Evolutionary conservation across 2,888 invertebrate species (phyloP).

Genomic region (Drosophila multiciliata): DNA sequence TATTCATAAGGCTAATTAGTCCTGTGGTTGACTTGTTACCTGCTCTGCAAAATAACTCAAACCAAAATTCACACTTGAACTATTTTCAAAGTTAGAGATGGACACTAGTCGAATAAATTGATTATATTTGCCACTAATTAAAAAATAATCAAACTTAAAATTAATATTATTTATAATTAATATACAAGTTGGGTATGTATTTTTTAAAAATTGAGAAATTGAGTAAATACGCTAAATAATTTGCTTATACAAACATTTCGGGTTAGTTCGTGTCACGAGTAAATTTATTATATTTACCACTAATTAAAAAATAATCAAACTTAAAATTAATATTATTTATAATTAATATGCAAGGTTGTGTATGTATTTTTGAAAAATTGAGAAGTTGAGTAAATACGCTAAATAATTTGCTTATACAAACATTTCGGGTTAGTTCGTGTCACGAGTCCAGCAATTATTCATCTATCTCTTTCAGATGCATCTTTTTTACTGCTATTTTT

Average conservation of each 20-base stretch:
- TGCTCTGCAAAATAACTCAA: background rate
- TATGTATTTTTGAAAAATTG: background rate
- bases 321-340: background rate
- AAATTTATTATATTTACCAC: background rate
- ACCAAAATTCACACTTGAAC: conserved; percentile 1
- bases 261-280: background rate
- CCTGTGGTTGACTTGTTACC: conserved; percentile 4
- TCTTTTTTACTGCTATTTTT: background rate
- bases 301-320: background rate
- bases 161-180: background rate
- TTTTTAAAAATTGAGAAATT: background rate
- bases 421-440: background rate
- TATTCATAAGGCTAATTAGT: conserved; percentile 42
- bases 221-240: background rate
- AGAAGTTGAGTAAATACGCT: background rate
- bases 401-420: background rate
- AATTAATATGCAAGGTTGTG: background rate
- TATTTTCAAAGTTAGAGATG: background rate
- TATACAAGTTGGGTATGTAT: background rate
- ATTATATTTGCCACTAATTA: background rate
- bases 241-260: background rate
- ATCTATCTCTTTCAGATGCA: background rate
- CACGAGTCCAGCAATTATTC: background rate
- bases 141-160: background rate
- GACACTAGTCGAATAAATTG: background rate